A percentile compares a stretch with the other conserved stretches of the same genome.
These are phyloP conservation scores for Agonopterix heracliana DNA, from an alignment of 2,888 invertebrate species.

Conservation along the genomic window DNA sequence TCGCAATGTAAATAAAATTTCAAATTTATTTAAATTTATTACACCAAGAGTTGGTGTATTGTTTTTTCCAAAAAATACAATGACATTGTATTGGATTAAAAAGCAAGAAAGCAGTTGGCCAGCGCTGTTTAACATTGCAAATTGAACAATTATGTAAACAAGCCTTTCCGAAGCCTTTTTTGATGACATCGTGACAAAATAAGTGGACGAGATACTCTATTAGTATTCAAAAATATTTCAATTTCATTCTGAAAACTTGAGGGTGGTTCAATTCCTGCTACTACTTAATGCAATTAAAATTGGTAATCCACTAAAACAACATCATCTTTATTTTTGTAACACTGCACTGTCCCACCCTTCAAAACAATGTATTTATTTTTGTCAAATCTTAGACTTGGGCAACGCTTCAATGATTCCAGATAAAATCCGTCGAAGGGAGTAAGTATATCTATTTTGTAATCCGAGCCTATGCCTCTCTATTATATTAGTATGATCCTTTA, in stretches of 20 bases:
- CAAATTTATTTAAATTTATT: constrained; percentile 41
- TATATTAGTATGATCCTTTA: background rate
- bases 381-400: constrained; percentile 17
- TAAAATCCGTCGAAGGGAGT: constrained; percentile 27
- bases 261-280: background rate
- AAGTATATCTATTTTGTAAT: constrained; percentile 21
- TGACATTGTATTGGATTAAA: constrained; percentile 40
- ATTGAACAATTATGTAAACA: constrained; percentile 71
- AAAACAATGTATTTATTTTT: constrained; percentile 8
- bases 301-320: too few species aligned
- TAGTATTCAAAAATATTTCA: constrained; percentile 60
- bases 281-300: too few species aligned
- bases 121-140: constrained; percentile 67
- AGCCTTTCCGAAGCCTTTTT: constrained; percentile 59
- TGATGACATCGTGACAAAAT: constrained; percentile 42
- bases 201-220: constrained; percentile 38
- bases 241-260: constrained; percentile 25
- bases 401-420: constrained; percentile 24
- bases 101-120: constrained; percentile 53
- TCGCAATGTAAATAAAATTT: constrained; percentile 4
- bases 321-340: too few species aligned
- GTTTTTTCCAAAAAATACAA: constrained; percentile 28
- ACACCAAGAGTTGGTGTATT: constrained; percentile 23
- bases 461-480: constrained; percentile 9
- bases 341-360: too few species aligned